Evolutionary conservation across 2,113 vertebrate genomes (phyloP).

Genomic region (Bubalus kerabau): DNA sequence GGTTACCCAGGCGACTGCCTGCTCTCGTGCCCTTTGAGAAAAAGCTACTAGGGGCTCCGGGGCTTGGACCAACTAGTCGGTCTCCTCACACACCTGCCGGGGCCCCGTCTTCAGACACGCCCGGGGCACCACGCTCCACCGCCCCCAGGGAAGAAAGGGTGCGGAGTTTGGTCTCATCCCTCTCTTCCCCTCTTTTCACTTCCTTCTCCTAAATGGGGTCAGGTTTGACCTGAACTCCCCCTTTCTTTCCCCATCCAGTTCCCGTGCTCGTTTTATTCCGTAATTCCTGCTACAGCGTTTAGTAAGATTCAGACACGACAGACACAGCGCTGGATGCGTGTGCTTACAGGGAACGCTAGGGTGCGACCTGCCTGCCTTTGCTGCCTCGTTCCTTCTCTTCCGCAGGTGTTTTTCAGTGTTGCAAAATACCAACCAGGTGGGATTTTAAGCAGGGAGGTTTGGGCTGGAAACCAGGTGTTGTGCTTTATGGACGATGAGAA

Average conservation of each 20-base stretch:
- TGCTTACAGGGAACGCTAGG: neutral
- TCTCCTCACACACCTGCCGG: rapidly evolving
- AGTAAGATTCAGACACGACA: neutral
- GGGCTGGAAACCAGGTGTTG: neutral
- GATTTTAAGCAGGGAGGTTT: neutral
- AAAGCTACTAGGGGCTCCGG: neutral
- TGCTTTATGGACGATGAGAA: neutral
- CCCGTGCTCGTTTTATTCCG: neutral
- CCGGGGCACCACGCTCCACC: rapidly evolving
- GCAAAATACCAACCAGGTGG: neutral
- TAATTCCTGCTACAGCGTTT: neutral
- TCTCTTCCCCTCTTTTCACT: neutral
- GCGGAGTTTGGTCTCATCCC: rapidly evolving
- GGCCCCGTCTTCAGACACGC: neutral
- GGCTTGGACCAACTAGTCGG: neutral
- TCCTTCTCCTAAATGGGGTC: neutral
- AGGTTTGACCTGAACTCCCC: neutral
- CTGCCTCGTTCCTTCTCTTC: neutral
- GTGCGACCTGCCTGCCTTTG: neutral
- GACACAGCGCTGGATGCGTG: neutral
- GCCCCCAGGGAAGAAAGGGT: neutral
- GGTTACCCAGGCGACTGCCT: neutral
- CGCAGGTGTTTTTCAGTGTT: neutral
- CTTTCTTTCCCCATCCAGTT: neutral
- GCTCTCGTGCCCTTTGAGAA: neutral